Base-by-base conservation (phyloP, 2,797 vertebrate species). In the Mormyrops boulengeri region DNA sequence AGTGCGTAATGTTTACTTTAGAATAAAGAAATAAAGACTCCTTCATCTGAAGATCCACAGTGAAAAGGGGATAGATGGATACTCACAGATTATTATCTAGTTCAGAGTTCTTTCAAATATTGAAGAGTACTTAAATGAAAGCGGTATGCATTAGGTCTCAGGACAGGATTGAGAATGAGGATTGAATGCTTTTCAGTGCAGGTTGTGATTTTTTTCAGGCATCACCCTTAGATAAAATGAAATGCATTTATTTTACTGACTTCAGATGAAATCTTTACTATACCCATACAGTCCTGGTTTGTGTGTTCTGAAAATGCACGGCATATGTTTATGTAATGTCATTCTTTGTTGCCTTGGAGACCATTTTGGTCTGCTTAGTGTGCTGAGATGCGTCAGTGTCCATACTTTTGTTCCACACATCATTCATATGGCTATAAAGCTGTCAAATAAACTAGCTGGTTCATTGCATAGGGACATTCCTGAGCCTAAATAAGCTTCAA, bases 261-360 rank as follows among this genome's bases (percentile, higher is more conserved):
- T 47, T 52, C 22, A 55, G 12, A 19, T n/a, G 1, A 53, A 60
- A 19, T 53, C 26, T 55, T 57, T 44, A 38, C 50, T 57, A 53
- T 19, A 38, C 9, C 55, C 34, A 41, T 62, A 6, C 3, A n/a
- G 4, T 88, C 55, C 7, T 88, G 55, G 34, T 87, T 87, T 53
- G n/a, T 88, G 30, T 62, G 4, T 62, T 88, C 30, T 60, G 6
- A 88, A 88, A 62, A n/a, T 52, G 34, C 34, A 30, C 34, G 66
- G 53, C 41, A 55, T 60, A 60, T 88, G 53, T n/a, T 60, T 62
- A 44, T 38, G 19, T 22, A 62, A 87, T 19, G 26, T 87, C 34
- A 60, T 44, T 41, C 55, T 88, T 88, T 88, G 86, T 88, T 88
- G 55, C 86, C 86, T 60, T 88, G 86, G 86, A 88, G 34, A 88